phyloP scores from a whole-genome alignment of 2,888 invertebrate species.

The Drosophila greeni region DNA sequence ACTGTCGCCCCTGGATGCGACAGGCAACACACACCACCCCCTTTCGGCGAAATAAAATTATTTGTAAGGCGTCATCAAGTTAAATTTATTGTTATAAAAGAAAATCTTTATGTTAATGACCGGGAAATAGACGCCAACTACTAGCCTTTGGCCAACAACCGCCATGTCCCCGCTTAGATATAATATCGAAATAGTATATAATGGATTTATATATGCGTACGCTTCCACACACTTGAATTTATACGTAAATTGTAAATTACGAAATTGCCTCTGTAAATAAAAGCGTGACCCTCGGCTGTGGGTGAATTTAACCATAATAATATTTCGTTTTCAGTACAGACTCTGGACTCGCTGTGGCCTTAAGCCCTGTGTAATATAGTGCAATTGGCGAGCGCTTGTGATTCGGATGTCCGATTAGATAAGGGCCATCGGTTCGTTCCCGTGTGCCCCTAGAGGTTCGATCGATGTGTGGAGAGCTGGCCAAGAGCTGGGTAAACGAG shows the following conservation, averaged over 20 bases:
- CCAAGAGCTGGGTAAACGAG: neutral
- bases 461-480: neutral
- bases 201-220: slow-evolving; percentile 41
- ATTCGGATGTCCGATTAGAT: slow-evolving; percentile 47
- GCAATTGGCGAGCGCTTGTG: neutral
- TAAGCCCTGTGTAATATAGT: slow-evolving; percentile 10
- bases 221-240: slow-evolving; percentile 62
- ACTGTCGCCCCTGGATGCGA: slow-evolving; percentile 6
- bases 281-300: slow-evolving; percentile 52
- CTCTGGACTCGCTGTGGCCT: slow-evolving; percentile 4
- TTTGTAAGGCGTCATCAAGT: slow-evolving; percentile 21
- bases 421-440: slow-evolving; percentile 4
- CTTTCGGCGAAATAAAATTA: slow-evolving; percentile 10
- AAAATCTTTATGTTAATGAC: slow-evolving; percentile 28
- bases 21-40: slow-evolving; percentile 10
- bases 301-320: slow-evolving; percentile 53
- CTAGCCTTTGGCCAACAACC: slow-evolving; percentile 25
- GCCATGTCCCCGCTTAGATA: slow-evolving; percentile 46
- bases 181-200: slow-evolving; percentile 45
- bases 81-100: slow-evolving; percentile 58
- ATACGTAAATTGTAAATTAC: slow-evolving; percentile 58
- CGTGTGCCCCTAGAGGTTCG: neutral
- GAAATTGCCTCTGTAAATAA: slow-evolving; percentile 66
- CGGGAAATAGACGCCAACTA: slow-evolving; percentile 25
- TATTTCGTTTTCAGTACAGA: neutral